Evolutionary conservation across 2,113 vertebrate species (phyloP), one percentile per base, ranked within the genome.

Genomic region (Serilophus lunatus): DNA sequence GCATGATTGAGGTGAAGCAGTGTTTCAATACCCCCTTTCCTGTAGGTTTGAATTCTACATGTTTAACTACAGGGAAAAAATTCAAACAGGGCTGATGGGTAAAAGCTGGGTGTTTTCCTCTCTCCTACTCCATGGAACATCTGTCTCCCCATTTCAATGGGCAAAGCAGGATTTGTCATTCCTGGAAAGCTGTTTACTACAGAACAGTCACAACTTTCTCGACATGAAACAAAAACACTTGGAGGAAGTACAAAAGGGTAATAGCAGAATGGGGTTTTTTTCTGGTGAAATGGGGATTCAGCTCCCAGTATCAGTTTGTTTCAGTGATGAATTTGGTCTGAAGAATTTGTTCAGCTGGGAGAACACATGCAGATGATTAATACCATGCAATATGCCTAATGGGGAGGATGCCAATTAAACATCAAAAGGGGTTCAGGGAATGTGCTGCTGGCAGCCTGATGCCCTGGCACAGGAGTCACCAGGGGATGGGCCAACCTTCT

Each of bases 341-440:
- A 54, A 59, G 75, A n/a, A 12, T 33, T 28, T 28, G 19, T 63
- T 42, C 5, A 19, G 36, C 64, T 57, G 20, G 45, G 57, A 59
- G 56, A 57, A 76, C 42, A 44, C 31, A 10, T 0, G 29, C 70
- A 29, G 75, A 7, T 50, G 45, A 20, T 26, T 57, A 16, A 36
- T 49, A 3, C 28, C 12, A 8, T 0, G 5, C 20, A 0, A 18
- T 38, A 60, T 4, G 24, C 2, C 10, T 2, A 29, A 24, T 3
- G 49, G 64, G 51, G 45, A 64, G 13, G 77, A 18, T 12, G 87
- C 61, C 81, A 90, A 9, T 45, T 4, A 25, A 74, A 33, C 44
- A 40, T 4, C 51, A 82, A 69, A 28, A 64, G 70, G 72, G 38
- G 33, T 7, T 28, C 20, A 6, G 57, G 75, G 66, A 53, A 42